Evolutionary conservation across 2,888 invertebrate genomes (phyloP).

Genomic region (Operophtera brumata): DNA sequence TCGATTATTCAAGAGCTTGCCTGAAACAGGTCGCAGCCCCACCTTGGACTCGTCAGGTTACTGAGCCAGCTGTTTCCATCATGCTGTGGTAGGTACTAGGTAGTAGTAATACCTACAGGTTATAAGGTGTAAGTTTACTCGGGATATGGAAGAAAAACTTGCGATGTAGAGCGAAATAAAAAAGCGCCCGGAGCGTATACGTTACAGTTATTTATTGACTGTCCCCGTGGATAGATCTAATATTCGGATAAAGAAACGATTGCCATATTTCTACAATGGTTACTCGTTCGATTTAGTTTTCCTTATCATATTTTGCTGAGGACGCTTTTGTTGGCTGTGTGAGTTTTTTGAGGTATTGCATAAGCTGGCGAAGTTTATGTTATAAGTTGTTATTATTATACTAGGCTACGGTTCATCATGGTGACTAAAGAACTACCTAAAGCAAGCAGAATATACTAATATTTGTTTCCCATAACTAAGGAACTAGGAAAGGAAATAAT

Average conservation of each 20-base stretch:
- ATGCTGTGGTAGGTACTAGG: background rate
- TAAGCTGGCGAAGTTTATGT: no score
- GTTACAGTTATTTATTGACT: conserved; percentile 32
- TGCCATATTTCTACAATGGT: conserved; percentile 27
- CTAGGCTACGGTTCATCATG: no score
- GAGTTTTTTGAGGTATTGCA: background rate
- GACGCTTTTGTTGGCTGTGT: background rate
- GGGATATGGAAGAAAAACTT: conserved; percentile 25
- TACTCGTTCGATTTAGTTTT: conserved; percentile 22
- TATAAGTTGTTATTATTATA: background rate
- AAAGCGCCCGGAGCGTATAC: conserved; percentile 25
- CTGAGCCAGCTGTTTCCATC: background rate
- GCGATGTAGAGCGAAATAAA: conserved; percentile 26
- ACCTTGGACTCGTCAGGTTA: background rate
- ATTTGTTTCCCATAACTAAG: no score
- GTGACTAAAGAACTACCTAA: no score
- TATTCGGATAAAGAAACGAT: conserved; percentile 27
- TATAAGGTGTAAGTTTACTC: conserved; percentile 28
- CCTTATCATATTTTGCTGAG: conserved; percentile 12
- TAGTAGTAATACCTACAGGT: conserved; percentile 6
- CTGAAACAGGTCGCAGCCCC: no score
- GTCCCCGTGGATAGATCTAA: conserved; percentile 34
- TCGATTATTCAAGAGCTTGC: no score
- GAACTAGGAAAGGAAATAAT: no score
- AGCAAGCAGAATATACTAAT: no score